Conservation (phyloP, 2,888 invertebrate species). For the Lasioglossum vierecki region DNA sequence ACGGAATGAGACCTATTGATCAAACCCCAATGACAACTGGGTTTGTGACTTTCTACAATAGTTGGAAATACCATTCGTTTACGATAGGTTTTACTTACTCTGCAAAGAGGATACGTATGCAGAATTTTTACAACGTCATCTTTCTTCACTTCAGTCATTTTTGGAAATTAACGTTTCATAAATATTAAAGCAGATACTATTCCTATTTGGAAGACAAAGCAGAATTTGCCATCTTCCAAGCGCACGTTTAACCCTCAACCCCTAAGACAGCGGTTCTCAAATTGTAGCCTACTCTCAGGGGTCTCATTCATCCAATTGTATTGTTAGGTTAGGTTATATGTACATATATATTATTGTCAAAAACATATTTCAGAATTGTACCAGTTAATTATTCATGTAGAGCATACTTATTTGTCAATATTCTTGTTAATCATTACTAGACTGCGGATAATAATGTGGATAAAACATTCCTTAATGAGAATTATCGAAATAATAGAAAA, state of each 20-base stretch:
- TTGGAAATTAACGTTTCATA: conserved; percentile 37
- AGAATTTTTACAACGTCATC: conserved; percentile 84
- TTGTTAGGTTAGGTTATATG: too few species aligned
- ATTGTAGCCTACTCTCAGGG: not conserved
- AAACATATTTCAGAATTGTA: not conserved
- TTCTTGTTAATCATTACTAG: too few species aligned
- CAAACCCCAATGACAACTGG: conserved; percentile 12
- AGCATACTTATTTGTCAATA: not conserved
- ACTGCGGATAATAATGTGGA: too few species aligned
- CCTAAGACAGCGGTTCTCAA: conserved; percentile 40
- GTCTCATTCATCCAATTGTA: not conserved
- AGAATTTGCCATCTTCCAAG: conserved; percentile 60
- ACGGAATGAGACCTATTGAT: conserved; percentile 44
- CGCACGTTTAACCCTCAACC: conserved; percentile 52
- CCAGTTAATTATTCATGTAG: not conserved
- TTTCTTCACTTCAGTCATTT: conserved; percentile 83
- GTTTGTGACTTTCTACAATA: not conserved
- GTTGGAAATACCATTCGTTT: not conserved
- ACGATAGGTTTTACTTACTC: conserved; percentile 83
- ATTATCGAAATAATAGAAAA: not conserved
- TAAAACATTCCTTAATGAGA: not conserved
- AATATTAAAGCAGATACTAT: conserved; percentile 30
- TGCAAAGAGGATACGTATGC: conserved; percentile 86
- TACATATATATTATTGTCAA: not conserved
- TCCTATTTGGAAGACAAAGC: conserved; percentile 14